Base-by-base conservation (phyloP, 2,797 vertebrate species). In the Onychomys arenicola region DNA sequence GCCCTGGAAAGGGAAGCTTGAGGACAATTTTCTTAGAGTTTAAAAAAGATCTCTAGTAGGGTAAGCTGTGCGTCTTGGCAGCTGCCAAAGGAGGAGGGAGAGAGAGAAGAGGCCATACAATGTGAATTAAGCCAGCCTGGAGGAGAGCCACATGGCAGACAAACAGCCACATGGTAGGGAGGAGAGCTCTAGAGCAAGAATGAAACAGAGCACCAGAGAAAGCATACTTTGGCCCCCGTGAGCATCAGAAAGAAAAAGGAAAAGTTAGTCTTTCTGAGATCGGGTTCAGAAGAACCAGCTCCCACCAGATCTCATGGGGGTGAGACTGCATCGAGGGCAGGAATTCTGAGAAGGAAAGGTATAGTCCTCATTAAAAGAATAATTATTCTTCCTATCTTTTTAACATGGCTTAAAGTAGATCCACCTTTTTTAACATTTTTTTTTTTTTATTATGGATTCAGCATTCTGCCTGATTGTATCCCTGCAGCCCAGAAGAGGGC, bases 21-120 rank as follows among this genome's bases (percentile, higher is more conserved):
- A 34, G 83, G 43, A 85, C 61, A 67, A n/a, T 67, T 85, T 85
- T n/a, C 67, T 85, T 85, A 67, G 83, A 32, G 63, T 65, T 63
- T 84, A 67, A 67, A 65, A 85, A 67, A n/a, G 67, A 49, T 23
- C 83, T 49, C 19, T 11, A 85, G 63, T 43, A 3, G 43, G 21
- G 29, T 43, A 46, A 65, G 43, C 82, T 34, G 40, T 0, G 19
- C 65, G 61, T 46, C 29, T 65, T 49, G 83, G 83, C 83, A 67
- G 83, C 61, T n/a, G 19, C 19, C 61, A 49, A 19, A 49, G 19
- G 43, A 75, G 73, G 40, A 85, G 61, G 82, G 40, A 23, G 82
- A 65, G 61, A 46, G 40, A 85, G 40, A 49, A 34, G n/a, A 32
- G 32, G 14, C 69, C 67, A 57, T 40, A 55, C 25, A 55, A 40